Conservation (phyloP, 2,797 vertebrate genomes). For the Cephalopachus bancanus region DNA sequence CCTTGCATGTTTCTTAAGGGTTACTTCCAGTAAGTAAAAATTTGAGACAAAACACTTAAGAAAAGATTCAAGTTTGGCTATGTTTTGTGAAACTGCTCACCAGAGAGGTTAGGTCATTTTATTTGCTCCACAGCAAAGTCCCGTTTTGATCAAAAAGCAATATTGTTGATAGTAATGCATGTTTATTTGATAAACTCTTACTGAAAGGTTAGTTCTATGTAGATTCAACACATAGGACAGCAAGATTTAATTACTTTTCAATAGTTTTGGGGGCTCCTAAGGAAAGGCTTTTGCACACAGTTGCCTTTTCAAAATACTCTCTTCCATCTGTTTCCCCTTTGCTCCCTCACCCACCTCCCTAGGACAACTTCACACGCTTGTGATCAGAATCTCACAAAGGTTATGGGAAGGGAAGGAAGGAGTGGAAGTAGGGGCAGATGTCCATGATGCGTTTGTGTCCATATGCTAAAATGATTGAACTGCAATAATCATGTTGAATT, state of each 20-base stretch:
- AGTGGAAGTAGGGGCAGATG: neutral
- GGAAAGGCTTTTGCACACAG: neutral
- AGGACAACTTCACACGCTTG: neutral
- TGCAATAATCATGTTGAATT: slow-evolving; percentile 6
- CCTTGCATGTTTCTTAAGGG: neutral
- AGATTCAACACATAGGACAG: neutral
- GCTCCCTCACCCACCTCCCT: neutral
- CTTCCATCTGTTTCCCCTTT: neutral
- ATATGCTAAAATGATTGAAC: neutral
- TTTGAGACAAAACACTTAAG: neutral
- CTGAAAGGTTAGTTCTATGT: slow-evolving; percentile 2
- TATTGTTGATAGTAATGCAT: slow-evolving; percentile 34
- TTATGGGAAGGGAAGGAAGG: neutral
- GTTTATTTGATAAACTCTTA: slow-evolving; percentile 21
- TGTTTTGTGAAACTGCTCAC: neutral
- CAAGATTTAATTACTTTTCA: slow-evolving; percentile 43
- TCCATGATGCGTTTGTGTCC: neutral
- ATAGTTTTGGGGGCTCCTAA: neutral
- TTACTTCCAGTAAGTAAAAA: neutral
- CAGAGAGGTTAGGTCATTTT: neutral
- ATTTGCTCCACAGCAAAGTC: neutral
- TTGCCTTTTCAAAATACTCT: slow-evolving; percentile 7
- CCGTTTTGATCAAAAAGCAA: neutral
- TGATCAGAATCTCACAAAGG: slow-evolving; percentile 24
- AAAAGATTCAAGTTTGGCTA: neutral